Conservation (phyloP, 1,140 invertebrate species). For the Chironomus tepperi region DNA sequence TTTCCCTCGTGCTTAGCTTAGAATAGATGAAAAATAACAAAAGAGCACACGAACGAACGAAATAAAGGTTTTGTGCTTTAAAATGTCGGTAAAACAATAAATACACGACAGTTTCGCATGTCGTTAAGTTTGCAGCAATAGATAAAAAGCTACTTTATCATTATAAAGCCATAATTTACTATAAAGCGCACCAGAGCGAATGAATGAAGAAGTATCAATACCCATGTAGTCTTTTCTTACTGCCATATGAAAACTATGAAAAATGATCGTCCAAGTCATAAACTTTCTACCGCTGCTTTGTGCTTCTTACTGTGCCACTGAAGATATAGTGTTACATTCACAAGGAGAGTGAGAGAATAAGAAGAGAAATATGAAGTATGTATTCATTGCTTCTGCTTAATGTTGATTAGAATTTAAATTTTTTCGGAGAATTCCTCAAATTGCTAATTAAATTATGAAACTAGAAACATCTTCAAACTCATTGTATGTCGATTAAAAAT, state of each 20-base stretch:
- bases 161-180: slow-evolving; percentile 8
- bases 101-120: neutral
- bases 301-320: neutral
- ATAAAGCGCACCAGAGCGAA: neutral
- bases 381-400: too few relatives aligned
- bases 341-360: too few relatives aligned
- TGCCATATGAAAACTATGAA: slow-evolving; percentile 4
- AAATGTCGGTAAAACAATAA: neutral
- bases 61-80: neutral
- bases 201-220: neutral
- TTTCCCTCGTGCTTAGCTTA: neutral
- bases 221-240: neutral
- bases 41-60: neutral
- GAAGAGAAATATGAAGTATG: too few relatives aligned
- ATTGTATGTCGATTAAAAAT: too few relatives aligned
- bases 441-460: too few relatives aligned
- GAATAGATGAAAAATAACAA: neutral
- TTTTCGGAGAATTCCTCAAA: too few relatives aligned
- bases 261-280: slow-evolving; percentile 18
- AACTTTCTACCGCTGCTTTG: slow-evolving; percentile 20
- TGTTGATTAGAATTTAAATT: too few relatives aligned
- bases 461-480: too few relatives aligned
- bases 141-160: slow-evolving; percentile 15
- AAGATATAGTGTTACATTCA: slow-evolving; percentile 15
- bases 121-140: slow-evolving; percentile 17